Conservation (phyloP, 2,113 vertebrate genomes). For the Varanus salvator region DNA sequence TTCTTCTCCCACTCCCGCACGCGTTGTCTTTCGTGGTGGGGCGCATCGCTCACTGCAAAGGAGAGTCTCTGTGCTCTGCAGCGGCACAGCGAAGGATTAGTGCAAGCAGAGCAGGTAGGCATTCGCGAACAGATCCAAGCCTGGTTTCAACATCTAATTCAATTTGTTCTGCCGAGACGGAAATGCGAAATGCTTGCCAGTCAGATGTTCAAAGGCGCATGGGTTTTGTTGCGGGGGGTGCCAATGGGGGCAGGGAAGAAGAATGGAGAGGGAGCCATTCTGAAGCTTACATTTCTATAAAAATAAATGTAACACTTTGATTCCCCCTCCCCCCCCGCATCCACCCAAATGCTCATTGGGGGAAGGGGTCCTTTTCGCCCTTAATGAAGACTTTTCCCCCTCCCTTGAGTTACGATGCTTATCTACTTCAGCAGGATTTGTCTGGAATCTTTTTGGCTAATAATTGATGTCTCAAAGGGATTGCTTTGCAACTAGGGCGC, state of each 20-base stretch:
- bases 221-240: conserved; percentile 24
- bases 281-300: conserved; percentile 81
- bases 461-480: conserved; percentile 57
- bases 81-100: conserved; percentile 73
- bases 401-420: conserved; percentile 46
- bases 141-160: conserved; percentile 84
- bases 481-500: conserved; percentile 20
- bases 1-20: neutral
- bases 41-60: conserved; percentile 54
- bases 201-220: conserved; percentile 76
- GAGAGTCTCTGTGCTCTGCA: conserved; percentile 53
- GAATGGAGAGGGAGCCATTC: conserved; percentile 42
- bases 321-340: neutral
- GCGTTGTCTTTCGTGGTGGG: conserved; percentile 65
- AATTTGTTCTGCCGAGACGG: conserved; percentile 86
- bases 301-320: conserved; percentile 81
- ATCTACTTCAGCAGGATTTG: conserved; percentile 46
- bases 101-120: conserved; percentile 73
- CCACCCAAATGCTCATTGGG: neutral
- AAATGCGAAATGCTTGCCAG: conserved; percentile 86
- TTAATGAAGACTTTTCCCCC: conserved; percentile 50
- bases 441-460: conserved; percentile 64
- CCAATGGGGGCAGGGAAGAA: conserved; percentile 32
- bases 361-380: conserved; percentile 12
- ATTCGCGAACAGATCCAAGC: conserved; percentile 78